Evolutionary conservation across 53 echinoderm and acorn worm genomes (phyloP), one percentile per base, ranked within the genome.

Genomic region (Mesocentrotus franciscanus): DNA sequence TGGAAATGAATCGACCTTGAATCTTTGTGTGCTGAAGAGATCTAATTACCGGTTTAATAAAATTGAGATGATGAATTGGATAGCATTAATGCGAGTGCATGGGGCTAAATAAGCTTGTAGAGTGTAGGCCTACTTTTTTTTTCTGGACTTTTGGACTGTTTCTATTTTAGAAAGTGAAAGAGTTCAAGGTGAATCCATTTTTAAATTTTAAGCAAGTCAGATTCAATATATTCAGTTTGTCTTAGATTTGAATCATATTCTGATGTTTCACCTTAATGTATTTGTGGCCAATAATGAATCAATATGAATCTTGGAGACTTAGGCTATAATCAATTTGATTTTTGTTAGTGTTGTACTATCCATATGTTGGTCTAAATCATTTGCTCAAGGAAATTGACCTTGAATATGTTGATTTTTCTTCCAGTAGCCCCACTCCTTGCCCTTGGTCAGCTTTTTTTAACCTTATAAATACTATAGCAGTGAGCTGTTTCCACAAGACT

Each of bases 1-100:
- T 84, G 84, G 22, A 84, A 83, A 84, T 22, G 10, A 85, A 85
- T 22, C 56, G 35, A 85, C 85, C 85, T 85, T 85, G 85, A 56
- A 85, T 85, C 56, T 49, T 24, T 49, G 56, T 24, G 15, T 3
- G 4, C 85, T 55, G 18, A 56, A 35, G 85, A 85, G 20, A 56
- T 56, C 22, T 85, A 10, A 85, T 85, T 56, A 85, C 85, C 56
- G 56, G 85, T 85, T 56, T 10, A 18, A 24, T 49, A 85, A 56
- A 85, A 85, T 85, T 17, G 49, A 85, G 18, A 35, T 15, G 14
- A 35, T 79, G 9, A 85, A 85, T 56, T 55, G 56, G 78, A 56
- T 85, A 26, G 24, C 9, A 85, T 85, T 3, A 10, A 85, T 85
- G 55, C 17, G 24, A 85, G 85, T 49, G 15, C 74, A 74, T 66